Conservation (phyloP, 2,113 vertebrate species). For the Cygnus atratus region DNA sequence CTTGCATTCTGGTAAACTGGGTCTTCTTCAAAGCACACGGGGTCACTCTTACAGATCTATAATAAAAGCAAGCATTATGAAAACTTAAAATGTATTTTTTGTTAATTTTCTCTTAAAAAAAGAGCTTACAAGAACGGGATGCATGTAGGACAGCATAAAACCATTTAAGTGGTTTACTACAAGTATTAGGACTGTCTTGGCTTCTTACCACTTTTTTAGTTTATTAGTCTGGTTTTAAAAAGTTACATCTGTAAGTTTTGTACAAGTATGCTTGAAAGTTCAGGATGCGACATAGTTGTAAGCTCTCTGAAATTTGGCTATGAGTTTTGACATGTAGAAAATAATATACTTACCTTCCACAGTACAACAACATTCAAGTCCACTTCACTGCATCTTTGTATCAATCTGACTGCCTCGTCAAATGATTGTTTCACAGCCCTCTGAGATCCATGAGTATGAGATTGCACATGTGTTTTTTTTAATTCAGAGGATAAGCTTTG, state of each 20-base stretch:
- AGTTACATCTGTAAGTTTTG: neutral
- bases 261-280: neutral
- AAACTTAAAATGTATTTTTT: neutral
- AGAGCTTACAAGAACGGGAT: neutral
- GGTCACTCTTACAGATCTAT: neutral
- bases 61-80: neutral
- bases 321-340: no score
- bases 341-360: conserved; percentile 87
- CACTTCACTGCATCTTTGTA: conserved; percentile 88
- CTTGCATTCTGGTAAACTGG: neutral
- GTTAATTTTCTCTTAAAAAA: neutral
- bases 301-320: no score
- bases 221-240: neutral
- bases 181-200: neutral
- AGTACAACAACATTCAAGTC: conserved; percentile 91
- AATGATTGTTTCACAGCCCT: conserved; percentile 54
- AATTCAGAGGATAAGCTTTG: conserved; percentile 78
- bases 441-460: conserved; percentile 5
- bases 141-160: neutral
- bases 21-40: neutral
- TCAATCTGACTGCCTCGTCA: conserved; percentile 74
- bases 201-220: neutral
- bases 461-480: conserved; percentile 62
- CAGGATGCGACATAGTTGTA: neutral
- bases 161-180: neutral